Base-by-base conservation (phyloP, 1,140 invertebrate species). In the Batillaria attramentaria region DNA sequence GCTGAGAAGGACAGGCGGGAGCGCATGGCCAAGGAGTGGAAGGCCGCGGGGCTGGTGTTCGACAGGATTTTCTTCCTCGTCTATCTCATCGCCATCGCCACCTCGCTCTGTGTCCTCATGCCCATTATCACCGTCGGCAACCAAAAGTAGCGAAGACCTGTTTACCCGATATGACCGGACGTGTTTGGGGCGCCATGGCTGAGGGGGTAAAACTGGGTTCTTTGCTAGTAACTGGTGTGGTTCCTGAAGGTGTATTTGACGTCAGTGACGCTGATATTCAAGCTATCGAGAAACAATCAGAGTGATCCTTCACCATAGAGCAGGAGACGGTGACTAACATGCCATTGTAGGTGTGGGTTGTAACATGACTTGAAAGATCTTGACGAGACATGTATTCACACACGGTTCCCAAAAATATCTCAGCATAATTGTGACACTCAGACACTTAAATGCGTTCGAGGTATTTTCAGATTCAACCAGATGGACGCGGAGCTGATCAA, bases 51-150 rank as follows among this genome's bases (percentile, higher is more conserved):
- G 0, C 82, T 91, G 8, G 87, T 91, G 69, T 86, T 92, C 68
- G 91, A 92, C 81, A 79, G 91, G 66, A 86, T 91, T 37, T 91
- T 91, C 72, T 92, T 92, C 84, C 84, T 89, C 68, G 78, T 90
- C 31, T 92, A 91, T 78, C 69, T 91, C 31, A 81, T 86, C 31
- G 87, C 89, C 16, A 90, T 91, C 37, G 84, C 89, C 33, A 87
- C 90, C n/a, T 91, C 91, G 10, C 78, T 91, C 74, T 84, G 85
- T 43, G 87, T 89, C 24, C 86, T 91, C 41, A 83, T 91, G 78
- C 87, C 89, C 6, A 84, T 88, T 39, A 86, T 89, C 28, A 84
- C 80, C 2, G 37, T 77, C 5, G 68, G 77, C 37, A 43, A 70
- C 1, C 54, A 62, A 13, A 50, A 41, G 37, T n/a, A 42, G 20